A percentile compares a stretch with the other conserved stretches of the same genome.
Evolutionary conservation across 2,797 vertebrate genomes (phyloP).

Genomic region (Lacerta viridis): DNA sequence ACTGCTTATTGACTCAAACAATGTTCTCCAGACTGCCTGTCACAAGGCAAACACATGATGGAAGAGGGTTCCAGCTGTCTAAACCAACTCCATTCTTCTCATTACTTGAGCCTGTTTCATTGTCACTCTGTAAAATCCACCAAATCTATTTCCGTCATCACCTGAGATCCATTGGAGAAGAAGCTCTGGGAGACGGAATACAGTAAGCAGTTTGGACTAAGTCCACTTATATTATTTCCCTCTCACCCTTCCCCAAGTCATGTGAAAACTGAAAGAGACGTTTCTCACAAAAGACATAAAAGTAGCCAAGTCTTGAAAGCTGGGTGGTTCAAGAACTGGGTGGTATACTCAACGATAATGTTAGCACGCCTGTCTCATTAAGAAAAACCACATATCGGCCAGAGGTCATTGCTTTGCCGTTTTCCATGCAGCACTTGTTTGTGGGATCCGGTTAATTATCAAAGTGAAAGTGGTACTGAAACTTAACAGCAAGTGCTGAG

Average conservation of each 20-base stretch:
- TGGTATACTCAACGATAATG: conserved; percentile 36
- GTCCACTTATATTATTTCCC: conserved; percentile 54
- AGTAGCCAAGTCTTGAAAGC: conserved; percentile 37
- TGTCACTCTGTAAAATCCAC: conserved; percentile 51
- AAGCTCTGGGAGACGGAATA: conserved; percentile 34
- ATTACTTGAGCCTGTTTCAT: conserved; percentile 29
- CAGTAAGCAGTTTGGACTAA: conserved; percentile 58
- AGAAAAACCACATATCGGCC: conserved; percentile 44
- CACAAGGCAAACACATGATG: conserved; percentile 20
- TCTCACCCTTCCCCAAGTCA: conserved; percentile 40
- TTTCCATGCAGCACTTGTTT: conserved; percentile 35
- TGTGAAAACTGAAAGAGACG: conserved; percentile 61
- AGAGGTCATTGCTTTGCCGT: conserved; percentile 53
- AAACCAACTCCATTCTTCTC: conserved; percentile 46
- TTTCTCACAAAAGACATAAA: conserved; percentile 54
- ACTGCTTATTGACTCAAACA: conserved; percentile 49
- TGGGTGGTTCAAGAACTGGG: conserved; percentile 48
- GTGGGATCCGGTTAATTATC: conserved; percentile 56
- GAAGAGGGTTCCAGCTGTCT: conserved; percentile 18
- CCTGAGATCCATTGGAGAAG: conserved; percentile 58
- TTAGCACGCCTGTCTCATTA: conserved; percentile 36
- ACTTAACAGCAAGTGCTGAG: conserved; percentile 56
- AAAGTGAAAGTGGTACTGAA: conserved; percentile 61
- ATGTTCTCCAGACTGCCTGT: conserved; percentile 34
- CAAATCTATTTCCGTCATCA: conserved; percentile 55